A percentile compares a stretch with the other conserved stretches of the same genome.
Evolutionary conservation across 1,140 invertebrate species (phyloP).

Genomic region (Epicauta chinensis): DNA sequence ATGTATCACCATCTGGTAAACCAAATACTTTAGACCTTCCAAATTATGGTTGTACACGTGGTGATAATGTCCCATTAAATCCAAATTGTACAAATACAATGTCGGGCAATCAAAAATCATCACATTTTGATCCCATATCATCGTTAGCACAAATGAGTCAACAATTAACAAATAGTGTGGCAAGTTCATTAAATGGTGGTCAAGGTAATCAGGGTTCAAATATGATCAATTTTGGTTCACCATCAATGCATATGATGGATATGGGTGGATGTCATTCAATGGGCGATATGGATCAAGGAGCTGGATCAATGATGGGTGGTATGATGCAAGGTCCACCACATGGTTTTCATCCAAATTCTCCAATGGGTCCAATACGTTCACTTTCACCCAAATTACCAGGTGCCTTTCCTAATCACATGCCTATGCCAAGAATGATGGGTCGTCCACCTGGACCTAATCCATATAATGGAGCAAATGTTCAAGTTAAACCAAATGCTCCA

Average conservation of each 20-base stretch:
- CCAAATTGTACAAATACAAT: slow-evolving; percentile 64
- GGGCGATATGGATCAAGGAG: slow-evolving; percentile 40
- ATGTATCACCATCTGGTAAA: slow-evolving; percentile 39
- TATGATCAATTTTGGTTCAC: slow-evolving; percentile 53
- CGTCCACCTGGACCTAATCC: slow-evolving; percentile 56
- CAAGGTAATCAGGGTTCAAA: slow-evolving; percentile 49
- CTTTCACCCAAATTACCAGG: slow-evolving; percentile 44
- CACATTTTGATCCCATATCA: slow-evolving; percentile 85
- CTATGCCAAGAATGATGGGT: slow-evolving; percentile 46
- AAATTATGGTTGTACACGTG: slow-evolving; percentile 47
- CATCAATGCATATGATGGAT: slow-evolving; percentile 52
- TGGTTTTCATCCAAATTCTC: slow-evolving; percentile 42
- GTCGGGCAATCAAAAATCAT: slow-evolving; percentile 50
- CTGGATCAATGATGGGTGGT: slow-evolving; percentile 40
- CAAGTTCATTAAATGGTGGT: slow-evolving; percentile 48
- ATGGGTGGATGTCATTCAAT: slow-evolving; percentile 40
- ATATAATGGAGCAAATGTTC: slow-evolving; percentile 78
- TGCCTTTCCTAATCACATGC: slow-evolving; percentile 42
- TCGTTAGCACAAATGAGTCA: slow-evolving; percentile 92
- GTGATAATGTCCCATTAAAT: slow-evolving; percentile 78
- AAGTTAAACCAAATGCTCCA: slow-evolving; percentile 92
- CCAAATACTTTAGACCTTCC: slow-evolving; percentile 37
- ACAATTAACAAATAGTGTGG: slow-evolving; percentile 71
- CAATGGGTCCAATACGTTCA: slow-evolving; percentile 42
- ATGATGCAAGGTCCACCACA: slow-evolving; percentile 41